Conservation (phyloP, 2,113 vertebrate genomes). For the Pardalotus punctatus region DNA sequence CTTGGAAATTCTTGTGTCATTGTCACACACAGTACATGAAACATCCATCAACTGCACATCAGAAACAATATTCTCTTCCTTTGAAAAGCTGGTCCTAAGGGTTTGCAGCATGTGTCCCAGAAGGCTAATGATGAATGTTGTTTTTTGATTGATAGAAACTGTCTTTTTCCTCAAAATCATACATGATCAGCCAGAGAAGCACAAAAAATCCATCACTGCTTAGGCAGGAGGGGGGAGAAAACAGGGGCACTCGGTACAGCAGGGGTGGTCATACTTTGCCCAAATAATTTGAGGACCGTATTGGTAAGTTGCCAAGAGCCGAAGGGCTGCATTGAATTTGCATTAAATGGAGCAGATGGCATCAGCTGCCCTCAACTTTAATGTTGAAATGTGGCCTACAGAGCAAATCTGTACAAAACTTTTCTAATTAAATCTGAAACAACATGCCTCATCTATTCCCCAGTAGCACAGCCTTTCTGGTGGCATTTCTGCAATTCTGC, state of each 20-base stretch:
- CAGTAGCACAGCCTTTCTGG: constrained; percentile 33
- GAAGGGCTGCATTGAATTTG: constrained; percentile 57
- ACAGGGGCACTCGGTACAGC: neutral
- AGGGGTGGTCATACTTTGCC: constrained; percentile 37
- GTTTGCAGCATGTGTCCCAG: constrained; percentile 57
- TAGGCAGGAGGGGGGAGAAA: neutral
- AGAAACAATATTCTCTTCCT: constrained; percentile 43
- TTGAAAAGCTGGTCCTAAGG: constrained; percentile 60
- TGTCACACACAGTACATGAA: constrained; percentile 65
- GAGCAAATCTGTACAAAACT: constrained; percentile 67
- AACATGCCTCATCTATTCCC: constrained; percentile 54
- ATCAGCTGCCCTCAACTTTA: constrained; percentile 64
- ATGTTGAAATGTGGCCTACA: constrained; percentile 63
- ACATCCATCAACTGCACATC: constrained; percentile 63
- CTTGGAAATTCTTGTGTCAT: constrained; percentile 62
- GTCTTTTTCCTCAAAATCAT: constrained; percentile 29
- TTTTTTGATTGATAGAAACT: constrained; percentile 51
- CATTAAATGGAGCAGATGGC: constrained; percentile 65
- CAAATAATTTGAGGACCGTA: neutral
- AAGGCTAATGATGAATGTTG: constrained; percentile 48
- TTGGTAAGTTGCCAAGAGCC: constrained; percentile 53
- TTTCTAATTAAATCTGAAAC: constrained; percentile 65
- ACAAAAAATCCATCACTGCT: neutral
- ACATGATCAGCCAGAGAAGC: constrained; percentile 2
- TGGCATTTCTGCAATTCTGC: constrained; percentile 34